phyloP scores from a whole-genome alignment of 2,888 invertebrate genomes.

The Blomia tropicalis region DNA sequence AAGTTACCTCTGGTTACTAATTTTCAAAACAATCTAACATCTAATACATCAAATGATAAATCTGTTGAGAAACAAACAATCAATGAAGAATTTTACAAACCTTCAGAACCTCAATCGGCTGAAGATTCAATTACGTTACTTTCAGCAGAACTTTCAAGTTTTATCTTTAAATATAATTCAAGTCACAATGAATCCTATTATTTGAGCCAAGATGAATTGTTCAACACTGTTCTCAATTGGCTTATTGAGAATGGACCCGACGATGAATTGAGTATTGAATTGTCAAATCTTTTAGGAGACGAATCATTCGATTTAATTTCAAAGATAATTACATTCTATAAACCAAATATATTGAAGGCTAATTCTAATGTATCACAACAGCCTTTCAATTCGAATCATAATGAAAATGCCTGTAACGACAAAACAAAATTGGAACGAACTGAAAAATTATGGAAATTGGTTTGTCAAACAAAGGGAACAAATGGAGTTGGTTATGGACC shows the following conservation, averaged over 20 bases:
- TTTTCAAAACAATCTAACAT: neutral
- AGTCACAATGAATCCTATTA: neutral
- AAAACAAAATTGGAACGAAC: neutral
- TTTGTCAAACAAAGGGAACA: neutral
- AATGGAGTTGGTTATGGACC: constrained; percentile 2
- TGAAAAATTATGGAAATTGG: neutral
- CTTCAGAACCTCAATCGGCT: neutral
- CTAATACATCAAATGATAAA: neutral
- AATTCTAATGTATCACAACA: neutral
- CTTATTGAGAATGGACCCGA: constrained; percentile 19
- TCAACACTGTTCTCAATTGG: constrained; percentile 12
- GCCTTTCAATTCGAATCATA: neutral
- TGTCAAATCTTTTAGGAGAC: constrained; percentile 6
- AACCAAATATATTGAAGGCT: neutral
- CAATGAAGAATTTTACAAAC: neutral
- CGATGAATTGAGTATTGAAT: neutral
- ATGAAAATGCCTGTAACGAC: neutral
- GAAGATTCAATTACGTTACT: neutral
- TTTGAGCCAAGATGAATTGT: neutral
- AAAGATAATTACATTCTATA: neutral
- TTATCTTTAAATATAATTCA: neutral
- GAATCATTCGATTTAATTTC: neutral
- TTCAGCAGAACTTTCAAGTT: neutral
- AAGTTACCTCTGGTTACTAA: neutral
- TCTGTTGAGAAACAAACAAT: neutral